Conservation (phyloP, 2,888 invertebrate species). For the Hypena proboscidalis region DNA sequence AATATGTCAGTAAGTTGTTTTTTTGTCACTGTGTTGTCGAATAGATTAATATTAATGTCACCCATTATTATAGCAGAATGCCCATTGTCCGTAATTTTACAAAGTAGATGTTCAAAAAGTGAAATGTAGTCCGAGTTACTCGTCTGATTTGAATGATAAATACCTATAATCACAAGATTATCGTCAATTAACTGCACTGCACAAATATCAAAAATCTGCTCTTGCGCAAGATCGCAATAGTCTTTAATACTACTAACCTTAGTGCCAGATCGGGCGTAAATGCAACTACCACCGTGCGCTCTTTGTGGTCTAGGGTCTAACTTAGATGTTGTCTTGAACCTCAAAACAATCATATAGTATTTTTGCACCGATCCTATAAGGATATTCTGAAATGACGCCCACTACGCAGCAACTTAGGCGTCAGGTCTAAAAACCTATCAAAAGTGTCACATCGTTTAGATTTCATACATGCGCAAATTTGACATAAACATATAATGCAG, state of each 20-base stretch:
- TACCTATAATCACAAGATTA: not conserved
- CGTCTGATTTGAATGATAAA: not conserved
- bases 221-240: not conserved
- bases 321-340: too few relatives aligned
- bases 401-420: too few relatives aligned
- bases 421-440: too few relatives aligned
- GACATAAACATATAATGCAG: too few relatives aligned
- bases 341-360: too few relatives aligned
- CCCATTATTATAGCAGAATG: not conserved
- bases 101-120: not conserved
- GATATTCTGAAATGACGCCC: too few relatives aligned
- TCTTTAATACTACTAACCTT: not conserved
- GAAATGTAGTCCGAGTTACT: not conserved
- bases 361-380: too few relatives aligned
- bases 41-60: not conserved
- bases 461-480: too few relatives aligned
- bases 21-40: not conserved
- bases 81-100: not conserved
- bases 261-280: not conserved
- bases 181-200: not conserved
- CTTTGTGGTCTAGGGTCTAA: not conserved
- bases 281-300: constrained; percentile 1
- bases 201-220: not conserved
- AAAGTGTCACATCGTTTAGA: too few relatives aligned
- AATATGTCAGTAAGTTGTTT: not conserved